These are phyloP conservation scores for Mobula hypostoma DNA, from an alignment of 2,113 vertebrate species.

Conservation along the genomic window DNA sequence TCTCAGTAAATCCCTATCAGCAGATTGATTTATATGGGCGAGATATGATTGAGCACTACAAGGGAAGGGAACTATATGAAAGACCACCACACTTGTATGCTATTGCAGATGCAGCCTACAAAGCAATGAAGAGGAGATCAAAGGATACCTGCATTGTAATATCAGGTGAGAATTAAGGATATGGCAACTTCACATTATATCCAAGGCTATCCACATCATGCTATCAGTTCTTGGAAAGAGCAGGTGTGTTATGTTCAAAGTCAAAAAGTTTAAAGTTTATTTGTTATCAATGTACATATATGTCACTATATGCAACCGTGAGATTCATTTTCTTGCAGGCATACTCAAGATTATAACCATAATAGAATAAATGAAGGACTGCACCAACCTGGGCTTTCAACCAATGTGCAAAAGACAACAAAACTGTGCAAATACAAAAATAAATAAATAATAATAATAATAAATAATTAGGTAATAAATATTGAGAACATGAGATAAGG, in stretches of 20 bases:
- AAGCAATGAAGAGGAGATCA: constrained; percentile 83
- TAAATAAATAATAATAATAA: too few relatives aligned
- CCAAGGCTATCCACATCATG: constrained; percentile 64
- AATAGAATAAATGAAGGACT: too few relatives aligned
- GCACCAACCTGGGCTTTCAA: too few relatives aligned
- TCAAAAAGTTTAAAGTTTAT: too few relatives aligned
- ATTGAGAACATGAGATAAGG: too few relatives aligned
- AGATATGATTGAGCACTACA: constrained; percentile 63
- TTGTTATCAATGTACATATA: too few relatives aligned
- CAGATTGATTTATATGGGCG: constrained; percentile 71
- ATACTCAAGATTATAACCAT: too few relatives aligned
- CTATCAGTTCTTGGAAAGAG: constrained; percentile 68
- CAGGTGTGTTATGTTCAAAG: not conserved
- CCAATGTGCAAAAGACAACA: too few relatives aligned
- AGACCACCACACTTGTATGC: constrained; percentile 82
- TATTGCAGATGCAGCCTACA: constrained; percentile 78
- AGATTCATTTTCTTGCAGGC: too few relatives aligned
- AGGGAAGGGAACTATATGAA: constrained; percentile 81
- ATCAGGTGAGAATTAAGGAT: constrained; percentile 59
- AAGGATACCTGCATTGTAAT: constrained; percentile 94
- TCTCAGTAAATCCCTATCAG: constrained; percentile 81
- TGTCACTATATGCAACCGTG: too few relatives aligned
- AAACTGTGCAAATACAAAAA: too few relatives aligned
- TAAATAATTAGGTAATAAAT: too few relatives aligned
- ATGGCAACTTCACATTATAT: constrained; percentile 78